Base-by-base conservation (phyloP, 1,140 invertebrate genomes). In the Grapholita molesta region DNA sequence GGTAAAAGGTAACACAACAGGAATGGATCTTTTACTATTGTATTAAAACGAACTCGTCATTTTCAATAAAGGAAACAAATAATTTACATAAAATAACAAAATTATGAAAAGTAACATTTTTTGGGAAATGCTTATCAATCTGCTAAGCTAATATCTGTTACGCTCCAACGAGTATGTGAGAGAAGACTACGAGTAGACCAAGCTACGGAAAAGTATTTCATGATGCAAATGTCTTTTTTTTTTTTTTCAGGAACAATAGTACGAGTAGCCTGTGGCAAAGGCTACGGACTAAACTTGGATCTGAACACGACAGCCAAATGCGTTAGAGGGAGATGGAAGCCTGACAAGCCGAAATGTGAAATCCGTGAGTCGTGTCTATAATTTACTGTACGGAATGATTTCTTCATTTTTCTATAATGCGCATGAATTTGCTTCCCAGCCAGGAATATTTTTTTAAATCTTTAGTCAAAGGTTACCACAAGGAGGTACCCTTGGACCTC, bases 321-420 rank as follows among this genome's bases (percentile, higher is more conserved):
- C 83, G 94, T 95, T 0, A 86, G 95, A 57, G 96, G 96, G 0
- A 93, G 94, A 75, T 98, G 97, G 97, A 96, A 95, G 80, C 96
- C 96, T 0, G 94, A 93, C 68, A 95, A 95, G 74, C 96, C 96
- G 0, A 93, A 94, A 75, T 97, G 97, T 82, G 89, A 94, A 78
- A 95, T 96, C 72, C 86, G 96, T 96, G 92, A 94, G 94, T 94
- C 12, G 55, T 61, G 25, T 21, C 28, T 15, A 30, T 18, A 61
- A 15, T 15, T 28, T 61, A n/a, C 15, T 8, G 5, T 61, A 1
- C 7, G 24, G 55, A 61, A 61, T 61, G 55, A 61, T 21, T 8
- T 3, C 35, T n/a, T 9, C 35, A 15, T 78, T 73, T 75, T 76
- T 67, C 18, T 74, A 61, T 78, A 71, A 71, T 74, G 68, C 68